Evolutionary conservation across 2,888 invertebrate species (phyloP), one percentile per base, ranked within the genome.

Genomic region (Sycophila texana): DNA sequence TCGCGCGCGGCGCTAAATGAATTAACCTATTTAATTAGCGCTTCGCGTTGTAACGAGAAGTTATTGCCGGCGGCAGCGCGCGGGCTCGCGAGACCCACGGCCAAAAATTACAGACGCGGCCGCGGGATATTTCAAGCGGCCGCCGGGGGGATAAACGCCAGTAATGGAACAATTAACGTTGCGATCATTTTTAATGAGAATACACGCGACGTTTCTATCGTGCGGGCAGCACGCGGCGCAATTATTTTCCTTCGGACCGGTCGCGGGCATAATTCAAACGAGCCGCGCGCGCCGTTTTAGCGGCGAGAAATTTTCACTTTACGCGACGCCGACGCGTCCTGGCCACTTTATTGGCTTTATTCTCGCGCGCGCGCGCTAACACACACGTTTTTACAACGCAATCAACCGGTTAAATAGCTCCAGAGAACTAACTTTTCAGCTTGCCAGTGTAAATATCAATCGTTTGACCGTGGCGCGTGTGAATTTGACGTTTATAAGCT

Each of bases 11-110:
- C 39, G 61, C 74, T 12, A 79, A 78, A 81, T 76, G 79, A 81
- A 81, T 79, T 81, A 79, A 81, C 71, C 81, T 81, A 81, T 81
- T 81, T 81, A 81, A 81, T 81, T 81, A 81, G 81, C 74, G 81
- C 71, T 63, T 65, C 67, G 39, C 39, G 79, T n/a, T 77, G 77
- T 78, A 81, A 81, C 70, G 75, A 74, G 63, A 77, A 79, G 79
- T 81, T 77, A 81, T 77, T 57, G 77, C 61, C 13, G 22, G 58
- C 47, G 30, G 39, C 22, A 18, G 49, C 30, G 26, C 22, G 67
- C 67, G n/a, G 51, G 70, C 68, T 74, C n/a, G 68, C 22, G 20
- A 30, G 49, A 4, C 4, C 30, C n/a, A 26, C 65, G 49, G 7
- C 77, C 76, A 76, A 81, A 81, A 79, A 81, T 81, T 81, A 79